A percentile compares a stretch with the other conserved stretches of the same genome.
Conservation (phyloP, 2,797 vertebrate genomes). For the Betta splendens region DNA sequence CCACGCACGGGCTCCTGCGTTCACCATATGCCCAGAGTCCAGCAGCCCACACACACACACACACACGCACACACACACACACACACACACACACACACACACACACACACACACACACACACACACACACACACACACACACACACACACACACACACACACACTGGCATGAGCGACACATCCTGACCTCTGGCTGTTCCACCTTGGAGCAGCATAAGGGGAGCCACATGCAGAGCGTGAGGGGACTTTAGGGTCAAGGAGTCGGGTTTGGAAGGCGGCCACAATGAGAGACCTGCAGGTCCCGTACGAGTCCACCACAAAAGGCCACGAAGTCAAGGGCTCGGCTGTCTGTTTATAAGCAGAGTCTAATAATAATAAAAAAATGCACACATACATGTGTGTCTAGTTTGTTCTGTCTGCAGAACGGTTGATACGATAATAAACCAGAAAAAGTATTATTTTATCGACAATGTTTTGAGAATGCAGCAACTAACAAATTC, state of each 20-base stretch:
- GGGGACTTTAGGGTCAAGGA: conserved; percentile 77
- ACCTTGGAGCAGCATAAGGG: conserved; percentile 75
- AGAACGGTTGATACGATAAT: neutral
- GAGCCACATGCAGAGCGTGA: conserved; percentile 72
- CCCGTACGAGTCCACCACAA: conserved; percentile 22
- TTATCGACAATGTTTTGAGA: no score
- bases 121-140: conserved; percentile 42
- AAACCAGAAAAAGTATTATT: no score
- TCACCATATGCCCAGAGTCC: conserved; percentile 75
- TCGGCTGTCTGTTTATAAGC: neutral
- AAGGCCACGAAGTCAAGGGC: neutral
- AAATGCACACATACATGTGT: no score
- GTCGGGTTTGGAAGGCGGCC: conserved; percentile 67
- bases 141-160: conserved; percentile 35
- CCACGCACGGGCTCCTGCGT: conserved; percentile 67
- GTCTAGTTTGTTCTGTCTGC: no score
- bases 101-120: conserved; percentile 33
- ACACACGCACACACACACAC: conserved; percentile 35
- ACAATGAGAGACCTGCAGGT: conserved; percentile 43
- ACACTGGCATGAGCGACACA: conserved; percentile 71
- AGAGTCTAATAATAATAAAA: no score
- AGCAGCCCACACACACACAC: conserved; percentile 41
- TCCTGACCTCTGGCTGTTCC: conserved; percentile 78
- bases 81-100: conserved; percentile 39
- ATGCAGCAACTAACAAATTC: no score